These are phyloP conservation scores for Crossocerus cetratus DNA, from an alignment of 2,888 invertebrate species.

Conservation along the genomic window DNA sequence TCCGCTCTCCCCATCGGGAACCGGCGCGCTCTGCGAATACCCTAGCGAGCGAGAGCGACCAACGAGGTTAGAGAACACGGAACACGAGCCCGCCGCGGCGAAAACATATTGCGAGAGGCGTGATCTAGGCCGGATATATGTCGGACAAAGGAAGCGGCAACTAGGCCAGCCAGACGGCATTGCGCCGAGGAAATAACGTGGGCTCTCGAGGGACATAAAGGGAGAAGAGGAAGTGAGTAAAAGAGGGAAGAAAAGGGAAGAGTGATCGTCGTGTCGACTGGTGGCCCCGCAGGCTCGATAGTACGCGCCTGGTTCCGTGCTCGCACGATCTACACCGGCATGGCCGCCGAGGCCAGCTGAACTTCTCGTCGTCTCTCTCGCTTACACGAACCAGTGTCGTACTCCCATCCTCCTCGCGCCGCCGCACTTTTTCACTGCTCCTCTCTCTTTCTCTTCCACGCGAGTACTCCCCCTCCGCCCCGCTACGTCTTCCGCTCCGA, in stretches of 20 bases:
- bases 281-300: slow-evolving; percentile 43
- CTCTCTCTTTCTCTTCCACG: slow-evolving; percentile 29
- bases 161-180: too few relatives aligned
- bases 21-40: background rate
- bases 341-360: slow-evolving; percentile 75
- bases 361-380: slow-evolving; percentile 62
- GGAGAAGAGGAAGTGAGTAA: slow-evolving; percentile 17
- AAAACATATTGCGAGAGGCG: slow-evolving; percentile 19
- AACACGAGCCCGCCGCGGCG: slow-evolving; percentile 11
- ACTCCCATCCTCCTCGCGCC: slow-evolving; percentile 25
- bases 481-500: background rate
- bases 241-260: slow-evolving; percentile 34
- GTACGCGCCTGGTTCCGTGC: slow-evolving; percentile 58
- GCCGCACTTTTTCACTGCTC: background rate
- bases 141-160: background rate
- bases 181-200: too few relatives aligned
- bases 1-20: background rate
- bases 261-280: slow-evolving; percentile 40
- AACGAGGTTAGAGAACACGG: slow-evolving; percentile 28
- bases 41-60: background rate
- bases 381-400: slow-evolving; percentile 29
- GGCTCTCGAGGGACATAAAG: background rate
- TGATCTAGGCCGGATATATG: background rate
- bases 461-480: slow-evolving; percentile 17
- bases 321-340: slow-evolving; percentile 66